Conservation (phyloP, 2,113 vertebrate species). For the Syngnathus scovelli region DNA sequence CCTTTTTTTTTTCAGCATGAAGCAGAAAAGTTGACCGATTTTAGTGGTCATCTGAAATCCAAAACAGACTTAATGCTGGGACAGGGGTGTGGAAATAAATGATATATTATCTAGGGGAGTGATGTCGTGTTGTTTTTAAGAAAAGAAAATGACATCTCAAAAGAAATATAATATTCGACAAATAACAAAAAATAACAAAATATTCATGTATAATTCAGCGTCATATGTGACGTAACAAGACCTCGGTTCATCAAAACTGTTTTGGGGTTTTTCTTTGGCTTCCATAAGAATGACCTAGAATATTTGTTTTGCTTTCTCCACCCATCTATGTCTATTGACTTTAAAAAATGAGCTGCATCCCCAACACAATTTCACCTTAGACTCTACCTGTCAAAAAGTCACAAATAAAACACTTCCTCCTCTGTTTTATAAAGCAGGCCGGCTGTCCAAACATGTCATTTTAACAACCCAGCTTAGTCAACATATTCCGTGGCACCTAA, state of each 20-base stretch:
- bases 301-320: neutral
- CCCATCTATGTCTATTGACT: no score
- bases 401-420: neutral
- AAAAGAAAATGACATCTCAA: neutral
- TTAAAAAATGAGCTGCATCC: no score
- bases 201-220: neutral
- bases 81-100: no score
- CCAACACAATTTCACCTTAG: neutral
- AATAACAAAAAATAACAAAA: neutral
- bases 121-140: no score
- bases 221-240: neutral
- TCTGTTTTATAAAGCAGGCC: neutral
- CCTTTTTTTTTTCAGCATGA: neutral
- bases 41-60: neutral
- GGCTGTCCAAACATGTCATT: neutral
- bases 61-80: neutral
- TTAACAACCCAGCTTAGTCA: conserved; percentile 1
- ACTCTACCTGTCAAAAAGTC: neutral
- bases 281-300: neutral
- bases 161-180: neutral
- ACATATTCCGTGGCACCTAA: neutral
- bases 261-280: neutral
- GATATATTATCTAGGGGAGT: no score
- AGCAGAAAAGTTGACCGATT: neutral
- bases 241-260: neutral